Base-by-base conservation (phyloP, 1,140 invertebrate genomes). In the Drosophila takahashii region DNA sequence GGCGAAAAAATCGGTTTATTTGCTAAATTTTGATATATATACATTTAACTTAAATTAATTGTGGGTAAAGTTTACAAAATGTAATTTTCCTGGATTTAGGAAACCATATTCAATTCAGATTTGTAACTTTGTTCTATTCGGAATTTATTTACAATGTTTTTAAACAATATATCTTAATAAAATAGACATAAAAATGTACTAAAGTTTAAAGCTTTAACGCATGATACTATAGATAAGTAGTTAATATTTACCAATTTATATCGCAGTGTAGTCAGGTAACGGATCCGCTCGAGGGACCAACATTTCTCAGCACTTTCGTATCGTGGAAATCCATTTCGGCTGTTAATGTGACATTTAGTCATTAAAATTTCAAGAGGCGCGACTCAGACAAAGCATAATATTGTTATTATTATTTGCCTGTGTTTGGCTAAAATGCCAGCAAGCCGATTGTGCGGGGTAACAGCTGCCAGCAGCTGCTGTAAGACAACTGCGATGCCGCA, bases 331-430 rank as follows among this genome's bases (percentile, higher is more conserved):
- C 65, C 80, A 75, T 65, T 83, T 53, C 59, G 79, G 62, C 75
- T 83, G 80, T 83, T 83, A 83, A 83, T 83, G 80, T 79, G 80
- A 79, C 80, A 83, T 83, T 83, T 64, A 79, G 79, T 79, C 80
- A 83, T 83, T 83, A 83, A 83, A 83, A 83, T 83, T 83, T 83
- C 79, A 83, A 58, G 52, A 78, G 70, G 62, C 79, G 64, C 74
- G 74, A 62, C 79, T 65, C 79, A 74, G 80, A 67, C 74, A 57
- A 60, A 74, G 62, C 79, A 78, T 83, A 78, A 83, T 83, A 75
- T 83, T 81, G 79, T 83, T 81, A 83, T 83, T 83, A 74, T 83
- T 75, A 83, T 83, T 60, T 56, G 70, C 54, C 58, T 51, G 57
- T 67, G 62, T 52, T 26, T 58, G 48, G 37, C 36, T 18, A 41